phyloP scores from a whole-genome alignment of 1,140 invertebrate species.

The Chymomyza costata region DNA sequence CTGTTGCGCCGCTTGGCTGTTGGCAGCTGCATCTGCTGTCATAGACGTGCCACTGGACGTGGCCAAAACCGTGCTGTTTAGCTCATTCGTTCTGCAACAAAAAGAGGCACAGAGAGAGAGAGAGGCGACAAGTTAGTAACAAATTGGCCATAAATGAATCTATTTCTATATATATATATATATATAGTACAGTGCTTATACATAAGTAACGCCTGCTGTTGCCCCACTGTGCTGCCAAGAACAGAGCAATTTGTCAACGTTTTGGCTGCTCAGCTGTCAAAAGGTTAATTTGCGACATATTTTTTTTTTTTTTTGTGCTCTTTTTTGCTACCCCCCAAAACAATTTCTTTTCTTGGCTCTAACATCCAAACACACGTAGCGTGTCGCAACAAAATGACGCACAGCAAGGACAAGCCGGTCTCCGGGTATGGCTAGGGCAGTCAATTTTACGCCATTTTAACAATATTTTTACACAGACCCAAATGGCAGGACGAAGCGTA shows the following conservation, averaged over 20 bases:
- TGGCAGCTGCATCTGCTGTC: slow-evolving; percentile 22
- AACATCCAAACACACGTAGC: background rate
- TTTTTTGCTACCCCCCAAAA: background rate
- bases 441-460: slow-evolving; percentile 74
- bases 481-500: background rate
- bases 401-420: slow-evolving; percentile 24
- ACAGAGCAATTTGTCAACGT: slow-evolving; percentile 34
- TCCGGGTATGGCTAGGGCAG: slow-evolving; percentile 26
- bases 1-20: slow-evolving; percentile 20
- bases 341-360: background rate
- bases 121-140: no score
- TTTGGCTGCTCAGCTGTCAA: slow-evolving; percentile 52
- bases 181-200: background rate
- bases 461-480: slow-evolving; percentile 50
- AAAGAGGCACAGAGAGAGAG: no score
- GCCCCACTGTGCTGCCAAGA: background rate
- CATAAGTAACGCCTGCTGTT: no score
- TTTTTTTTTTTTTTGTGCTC: slow-evolving; percentile 22
- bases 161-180: no score
- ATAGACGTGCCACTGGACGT: slow-evolving; percentile 18
- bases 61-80: slow-evolving; percentile 4
- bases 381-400: slow-evolving; percentile 2
- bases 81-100: slow-evolving; percentile 55
- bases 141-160: no score
- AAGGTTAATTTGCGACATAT: slow-evolving; percentile 72